Evolutionary conservation across 2,113 vertebrate species (phyloP).

Genomic region (Boleophthalmus pectinirostris): DNA sequence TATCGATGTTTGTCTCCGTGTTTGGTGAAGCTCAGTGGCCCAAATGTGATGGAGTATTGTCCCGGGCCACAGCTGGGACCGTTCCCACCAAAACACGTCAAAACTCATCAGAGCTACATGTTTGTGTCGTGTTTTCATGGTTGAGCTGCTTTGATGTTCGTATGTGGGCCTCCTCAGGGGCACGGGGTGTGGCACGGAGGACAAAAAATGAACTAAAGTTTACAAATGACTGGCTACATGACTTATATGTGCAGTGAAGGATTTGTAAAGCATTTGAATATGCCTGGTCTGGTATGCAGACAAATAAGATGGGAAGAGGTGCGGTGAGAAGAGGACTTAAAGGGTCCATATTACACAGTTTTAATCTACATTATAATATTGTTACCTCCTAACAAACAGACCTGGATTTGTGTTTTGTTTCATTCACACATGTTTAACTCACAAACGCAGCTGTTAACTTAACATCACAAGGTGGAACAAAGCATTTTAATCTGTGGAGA

Average conservation of each 20-base stretch:
- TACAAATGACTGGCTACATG: conserved; percentile 2
- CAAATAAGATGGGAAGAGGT: not conserved
- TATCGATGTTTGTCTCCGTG: not conserved
- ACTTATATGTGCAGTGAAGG: not conserved
- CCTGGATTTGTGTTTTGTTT: too few species aligned
- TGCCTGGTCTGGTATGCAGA: not conserved
- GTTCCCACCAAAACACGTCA: conserved; percentile 10
- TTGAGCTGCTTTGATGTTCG: not conserved
- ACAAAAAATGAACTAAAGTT: not conserved
- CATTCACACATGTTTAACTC: too few species aligned
- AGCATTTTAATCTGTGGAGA: too few species aligned
- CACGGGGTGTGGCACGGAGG: not conserved
- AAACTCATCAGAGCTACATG: conserved; percentile 3
- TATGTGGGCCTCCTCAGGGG: conserved; percentile 1
- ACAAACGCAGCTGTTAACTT: too few species aligned
- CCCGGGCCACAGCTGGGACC: not conserved
- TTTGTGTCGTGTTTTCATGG: conserved; percentile 1
- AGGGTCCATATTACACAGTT: too few species aligned
- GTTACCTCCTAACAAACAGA: too few species aligned
- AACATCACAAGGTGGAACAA: too few species aligned
- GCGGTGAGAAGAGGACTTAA: too few species aligned
- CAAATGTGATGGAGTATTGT: not conserved
- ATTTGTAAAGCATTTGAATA: not conserved
- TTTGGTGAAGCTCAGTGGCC: conserved; percentile 7
- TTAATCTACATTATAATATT: too few species aligned